Percentiles rank a stretch among this genome's conserved stretches.
These are phyloP conservation scores for Aphidius gifuensis DNA, from an alignment of 1,140 invertebrate genomes.

Conservation along the genomic window DNA sequence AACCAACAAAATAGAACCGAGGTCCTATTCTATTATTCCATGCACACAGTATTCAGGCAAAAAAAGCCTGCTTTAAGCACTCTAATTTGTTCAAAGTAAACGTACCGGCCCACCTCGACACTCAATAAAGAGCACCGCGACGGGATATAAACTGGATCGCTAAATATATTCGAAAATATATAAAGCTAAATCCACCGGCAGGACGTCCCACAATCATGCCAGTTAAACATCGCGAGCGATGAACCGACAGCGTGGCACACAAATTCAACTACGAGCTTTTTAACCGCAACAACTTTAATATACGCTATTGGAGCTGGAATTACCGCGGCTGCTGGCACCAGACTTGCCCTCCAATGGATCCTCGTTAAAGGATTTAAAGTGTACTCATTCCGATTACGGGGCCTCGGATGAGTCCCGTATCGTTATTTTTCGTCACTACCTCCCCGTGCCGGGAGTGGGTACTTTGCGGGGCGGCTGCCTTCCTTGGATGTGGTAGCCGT, in stretches of 20 bases:
- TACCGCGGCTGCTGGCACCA: slow-evolving; percentile 88
- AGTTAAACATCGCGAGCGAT: slow-evolving; percentile 52
- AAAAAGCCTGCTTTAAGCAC: slow-evolving; percentile 73
- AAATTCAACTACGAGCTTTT: slow-evolving; percentile 74
- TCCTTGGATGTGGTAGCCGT: no score
- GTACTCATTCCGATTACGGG: no score
- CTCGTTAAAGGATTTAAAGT: slow-evolving; percentile 60
- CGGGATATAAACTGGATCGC: slow-evolving; percentile 53
- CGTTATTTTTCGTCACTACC: slow-evolving; percentile 81
- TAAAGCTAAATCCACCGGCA: slow-evolving; percentile 42
- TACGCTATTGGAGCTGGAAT: slow-evolving; percentile 89
- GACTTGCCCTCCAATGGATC: slow-evolving; percentile 86
- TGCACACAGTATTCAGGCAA: slow-evolving; percentile 72
- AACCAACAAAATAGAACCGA: slow-evolving; percentile 65
- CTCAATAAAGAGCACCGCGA: slow-evolving; percentile 62
- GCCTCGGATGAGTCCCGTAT: no score
- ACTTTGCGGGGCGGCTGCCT: no score
- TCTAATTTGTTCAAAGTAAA: slow-evolving; percentile 80
- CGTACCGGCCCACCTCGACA: slow-evolving; percentile 64
- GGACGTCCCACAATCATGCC: slow-evolving; percentile 45
- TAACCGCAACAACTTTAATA: slow-evolving; percentile 83
- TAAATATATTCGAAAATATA: slow-evolving; percentile 12
- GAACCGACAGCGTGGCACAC: slow-evolving; percentile 63
- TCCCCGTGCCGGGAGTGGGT: no score
- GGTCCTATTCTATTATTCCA: slow-evolving; percentile 72